Evolutionary conservation across 2,888 invertebrate genomes (phyloP).

Genomic region (Diarsia rubi): DNA sequence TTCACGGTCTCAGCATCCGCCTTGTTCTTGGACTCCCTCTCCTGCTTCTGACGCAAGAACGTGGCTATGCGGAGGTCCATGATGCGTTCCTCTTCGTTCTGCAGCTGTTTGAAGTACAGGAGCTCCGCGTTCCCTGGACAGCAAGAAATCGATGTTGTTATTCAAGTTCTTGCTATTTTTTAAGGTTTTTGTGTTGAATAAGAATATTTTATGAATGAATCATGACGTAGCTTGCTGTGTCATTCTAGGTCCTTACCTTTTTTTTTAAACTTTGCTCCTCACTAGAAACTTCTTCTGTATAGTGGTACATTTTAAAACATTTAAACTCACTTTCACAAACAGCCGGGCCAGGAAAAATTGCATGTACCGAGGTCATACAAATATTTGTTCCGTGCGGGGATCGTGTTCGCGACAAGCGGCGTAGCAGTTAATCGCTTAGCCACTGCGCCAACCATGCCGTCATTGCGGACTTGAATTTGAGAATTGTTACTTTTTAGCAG

Average conservation of each 20-base stretch:
- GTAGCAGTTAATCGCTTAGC: not conserved
- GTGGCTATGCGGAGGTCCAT: constrained; percentile 92
- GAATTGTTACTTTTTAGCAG: not conserved
- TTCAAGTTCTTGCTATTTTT: not conserved
- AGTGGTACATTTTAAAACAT: not conserved
- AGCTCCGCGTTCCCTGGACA: constrained; percentile 90
- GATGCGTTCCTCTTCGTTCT: constrained; percentile 92
- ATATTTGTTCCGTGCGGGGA: not conserved
- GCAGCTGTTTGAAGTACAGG: constrained; percentile 91
- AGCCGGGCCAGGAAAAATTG: not conserved
- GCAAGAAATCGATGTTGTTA: not conserved
- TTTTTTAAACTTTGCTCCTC: not conserved
- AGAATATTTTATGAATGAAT: not conserved
- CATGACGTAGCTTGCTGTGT: not conserved
- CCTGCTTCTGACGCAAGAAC: constrained; percentile 92
- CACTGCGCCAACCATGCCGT: not conserved
- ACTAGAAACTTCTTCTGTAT: not conserved
- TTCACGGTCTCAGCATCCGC: constrained; percentile 89
- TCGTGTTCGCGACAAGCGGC: not conserved
- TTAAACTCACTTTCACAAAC: not conserved
- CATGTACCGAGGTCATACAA: too few relatives aligned
- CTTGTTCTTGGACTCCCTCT: constrained; percentile 90
- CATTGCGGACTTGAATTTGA: not conserved
- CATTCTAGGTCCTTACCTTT: not conserved
- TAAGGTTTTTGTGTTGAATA: not conserved